Evolutionary conservation across 2,888 invertebrate genomes (phyloP).

Genomic region (Trachelus troglodyta): DNA sequence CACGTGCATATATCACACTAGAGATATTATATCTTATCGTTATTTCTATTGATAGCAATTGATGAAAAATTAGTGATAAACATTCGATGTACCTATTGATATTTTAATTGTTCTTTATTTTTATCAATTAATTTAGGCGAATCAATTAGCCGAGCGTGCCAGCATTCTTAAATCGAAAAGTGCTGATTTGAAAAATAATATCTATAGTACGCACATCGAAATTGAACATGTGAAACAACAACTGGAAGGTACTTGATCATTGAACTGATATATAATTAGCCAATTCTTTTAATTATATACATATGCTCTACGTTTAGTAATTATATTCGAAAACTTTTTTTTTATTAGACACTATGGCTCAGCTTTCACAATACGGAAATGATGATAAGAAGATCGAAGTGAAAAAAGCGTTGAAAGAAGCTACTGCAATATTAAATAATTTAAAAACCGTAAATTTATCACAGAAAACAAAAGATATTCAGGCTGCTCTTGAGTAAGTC

Average conservation of each 20-base stretch:
- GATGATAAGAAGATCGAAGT: constrained; percentile 70
- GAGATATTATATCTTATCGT: neutral
- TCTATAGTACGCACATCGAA: constrained; percentile 57
- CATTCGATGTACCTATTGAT: too few species aligned
- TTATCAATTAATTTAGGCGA: constrained; percentile 42
- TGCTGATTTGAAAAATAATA: constrained; percentile 58
- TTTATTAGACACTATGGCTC: constrained; percentile 42
- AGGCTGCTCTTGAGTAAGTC: constrained; percentile 56
- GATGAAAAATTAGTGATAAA: too few species aligned
- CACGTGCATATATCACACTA: neutral
- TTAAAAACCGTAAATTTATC: constrained; percentile 63
- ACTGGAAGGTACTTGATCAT: constrained; percentile 53
- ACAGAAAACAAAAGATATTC: constrained; percentile 58
- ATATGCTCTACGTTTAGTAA: neutral
- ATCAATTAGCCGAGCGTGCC: constrained; percentile 66
- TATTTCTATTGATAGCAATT: neutral
- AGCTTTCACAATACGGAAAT: constrained; percentile 65
- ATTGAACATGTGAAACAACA: constrained; percentile 58
- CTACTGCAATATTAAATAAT: constrained; percentile 66
- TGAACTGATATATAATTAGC: neutral
- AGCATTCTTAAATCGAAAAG: constrained; percentile 51
- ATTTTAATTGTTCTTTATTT: constrained; percentile 7
- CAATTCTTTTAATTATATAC: neutral
- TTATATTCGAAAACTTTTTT: neutral
- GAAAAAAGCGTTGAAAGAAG: constrained; percentile 69